Evolutionary conservation across 2,797 vertebrate genomes (phyloP), one percentile per base, ranked within the genome.

Genomic region (Cirrhinus molitorella): DNA sequence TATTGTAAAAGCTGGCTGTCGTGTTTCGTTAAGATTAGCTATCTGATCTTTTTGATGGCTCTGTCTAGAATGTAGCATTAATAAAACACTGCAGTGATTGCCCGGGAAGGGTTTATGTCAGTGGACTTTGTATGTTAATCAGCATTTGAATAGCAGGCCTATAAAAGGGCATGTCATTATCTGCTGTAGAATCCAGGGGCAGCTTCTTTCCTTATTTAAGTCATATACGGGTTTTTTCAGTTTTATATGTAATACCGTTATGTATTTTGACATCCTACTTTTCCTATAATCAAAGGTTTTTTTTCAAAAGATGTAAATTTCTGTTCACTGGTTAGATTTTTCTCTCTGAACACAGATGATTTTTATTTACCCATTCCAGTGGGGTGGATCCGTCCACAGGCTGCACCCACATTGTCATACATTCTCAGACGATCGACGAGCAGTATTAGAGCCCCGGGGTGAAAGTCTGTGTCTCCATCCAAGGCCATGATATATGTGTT

Each of bases 391-490:
- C 96, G 93, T 82, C 96, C 96, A 88, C 96, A 96, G 19, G 95
- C 96, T 70, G 96, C 96, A n/a, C 96, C 96, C 6, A 96, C 96
- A 37, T 89, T 94, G 0, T 87, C 85, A 86, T 96, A 95, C 94
- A 95, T 95, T 84, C 94, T 92, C 84, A 87, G 94, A 85, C 95
- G 94, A 87, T 96, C 95, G 0, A 96, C 90, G 19, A 96, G 91
- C 57, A 96, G 89, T 88, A 96, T 92, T 67, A 96, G 85, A 82
- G 96, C 95, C 81, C 93, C 92, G 2, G 96, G 96, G 0, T 96
- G 94, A 88, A 96, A 96, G 88, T 96, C 96, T 0, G 95, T 96
- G 91, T 96, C 96, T 86, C 96, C 96, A 2, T 96, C 96, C 87
- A 96, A 88, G 79, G 95, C 95, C 91, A 96, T 89, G 86, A 96